Evolutionary conservation across 2,797 vertebrate species (phyloP).

Genomic region (Furcifer pardalis): DNA sequence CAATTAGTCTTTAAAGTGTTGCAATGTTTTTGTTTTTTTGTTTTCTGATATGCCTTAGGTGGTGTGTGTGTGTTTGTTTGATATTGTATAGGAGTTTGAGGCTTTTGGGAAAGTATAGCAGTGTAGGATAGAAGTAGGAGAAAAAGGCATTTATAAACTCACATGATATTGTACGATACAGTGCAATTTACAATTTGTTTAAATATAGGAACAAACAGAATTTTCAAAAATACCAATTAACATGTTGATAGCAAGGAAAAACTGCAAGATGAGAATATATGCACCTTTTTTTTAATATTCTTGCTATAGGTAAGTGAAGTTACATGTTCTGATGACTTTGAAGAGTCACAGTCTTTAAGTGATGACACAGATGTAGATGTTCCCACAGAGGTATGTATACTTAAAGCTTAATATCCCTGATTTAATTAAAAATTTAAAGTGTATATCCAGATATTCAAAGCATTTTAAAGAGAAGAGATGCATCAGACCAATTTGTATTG

Average conservation of each 20-base stretch:
- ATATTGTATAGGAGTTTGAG: not conserved
- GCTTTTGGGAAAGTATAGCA: not conserved
- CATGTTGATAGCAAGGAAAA: not conserved
- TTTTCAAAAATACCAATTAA: not conserved
- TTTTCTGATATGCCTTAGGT: no score
- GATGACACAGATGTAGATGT: conserved; percentile 92
- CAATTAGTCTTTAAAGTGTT: no score
- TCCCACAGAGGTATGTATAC: conserved; percentile 83
- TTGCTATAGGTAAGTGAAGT: conserved; percentile 70
- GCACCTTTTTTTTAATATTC: not conserved
- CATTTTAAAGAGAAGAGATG: no score
- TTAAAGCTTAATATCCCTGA: not conserved
- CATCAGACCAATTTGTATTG: not conserved
- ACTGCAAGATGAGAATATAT: not conserved
- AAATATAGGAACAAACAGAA: not conserved
- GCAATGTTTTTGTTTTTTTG: no score
- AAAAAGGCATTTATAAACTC: no score
- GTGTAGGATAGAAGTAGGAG: not conserved
- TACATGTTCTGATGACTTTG: conserved; percentile 77
- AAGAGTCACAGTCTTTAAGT: conserved; percentile 89
- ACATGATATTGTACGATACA: not conserved
- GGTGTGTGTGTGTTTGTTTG: not conserved
- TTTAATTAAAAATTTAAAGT: not conserved
- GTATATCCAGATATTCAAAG: not conserved
- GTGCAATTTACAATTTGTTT: not conserved